phyloP scores from a whole-genome alignment of 2,113 vertebrate species.

The Microtus oregoni region DNA sequence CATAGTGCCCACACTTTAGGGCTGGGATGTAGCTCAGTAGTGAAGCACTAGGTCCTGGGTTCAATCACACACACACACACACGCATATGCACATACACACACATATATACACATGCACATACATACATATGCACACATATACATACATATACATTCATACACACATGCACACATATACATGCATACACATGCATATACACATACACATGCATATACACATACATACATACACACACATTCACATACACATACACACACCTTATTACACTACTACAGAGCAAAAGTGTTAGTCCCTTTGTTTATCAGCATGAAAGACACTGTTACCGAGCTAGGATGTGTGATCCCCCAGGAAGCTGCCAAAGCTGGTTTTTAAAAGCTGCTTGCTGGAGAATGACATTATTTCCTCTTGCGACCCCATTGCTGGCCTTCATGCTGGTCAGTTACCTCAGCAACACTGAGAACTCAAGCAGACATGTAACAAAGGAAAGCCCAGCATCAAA shows the following conservation, averaged over 20 bases:
- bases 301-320: neutral
- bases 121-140: too few relatives aligned
- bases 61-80: too few relatives aligned
- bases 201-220: accelerated
- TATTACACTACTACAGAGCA: too few relatives aligned
- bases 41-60: neutral
- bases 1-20: neutral
- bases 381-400: neutral
- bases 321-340: neutral
- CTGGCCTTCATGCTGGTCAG: neutral
- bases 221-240: accelerated
- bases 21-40: neutral
- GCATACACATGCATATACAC: neutral
- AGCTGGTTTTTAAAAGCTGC: neutral
- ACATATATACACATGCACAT: too few relatives aligned
- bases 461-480: neutral
- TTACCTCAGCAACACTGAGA: constrained; percentile 4
- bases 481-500: neutral
- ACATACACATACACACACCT: neutral
- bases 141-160: too few relatives aligned
- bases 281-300: neutral
- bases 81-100: too few relatives aligned
- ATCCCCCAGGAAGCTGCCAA: neutral
- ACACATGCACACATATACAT: too few relatives aligned
- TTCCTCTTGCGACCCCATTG: neutral